Percentiles rank a stretch among this genome's conserved stretches.
Evolutionary conservation across 2,113 vertebrate species (phyloP).

Genomic region (Podiceps cristatus): DNA sequence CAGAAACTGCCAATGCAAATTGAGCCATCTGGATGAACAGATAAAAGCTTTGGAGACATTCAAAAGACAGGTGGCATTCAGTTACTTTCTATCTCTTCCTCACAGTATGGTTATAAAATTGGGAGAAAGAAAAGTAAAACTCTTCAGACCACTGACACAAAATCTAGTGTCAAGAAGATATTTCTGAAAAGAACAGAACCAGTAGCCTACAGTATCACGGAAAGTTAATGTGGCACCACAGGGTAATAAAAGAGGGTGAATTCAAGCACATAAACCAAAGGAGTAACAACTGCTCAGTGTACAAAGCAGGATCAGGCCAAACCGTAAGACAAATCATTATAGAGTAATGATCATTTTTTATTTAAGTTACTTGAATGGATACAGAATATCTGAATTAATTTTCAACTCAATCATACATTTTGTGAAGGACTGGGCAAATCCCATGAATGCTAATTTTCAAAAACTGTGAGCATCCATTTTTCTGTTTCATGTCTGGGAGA

Average conservation of each 20-base stretch:
- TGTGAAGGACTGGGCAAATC: background rate
- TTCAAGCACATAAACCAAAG: background rate
- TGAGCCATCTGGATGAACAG: conserved; percentile 70
- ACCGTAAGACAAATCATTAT: background rate
- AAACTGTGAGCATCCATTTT: background rate
- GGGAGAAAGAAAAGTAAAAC: conserved; percentile 17
- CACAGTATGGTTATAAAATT: background rate
- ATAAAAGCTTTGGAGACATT: conserved; percentile 60
- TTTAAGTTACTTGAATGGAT: background rate
- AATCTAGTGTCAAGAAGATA: background rate
- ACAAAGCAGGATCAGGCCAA: background rate
- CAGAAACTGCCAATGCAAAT: conserved; percentile 62
- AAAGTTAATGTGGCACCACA: background rate
- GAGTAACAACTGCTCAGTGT: background rate
- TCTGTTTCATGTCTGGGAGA: background rate
- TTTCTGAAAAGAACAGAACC: background rate
- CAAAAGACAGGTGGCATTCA: conserved; percentile 61
- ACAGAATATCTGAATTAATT: background rate
- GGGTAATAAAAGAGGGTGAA: background rate
- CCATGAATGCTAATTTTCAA: background rate
- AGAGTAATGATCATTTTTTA: background rate
- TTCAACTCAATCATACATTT: background rate
- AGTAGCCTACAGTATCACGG: background rate
- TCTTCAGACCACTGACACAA: background rate
- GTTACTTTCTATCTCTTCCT: conserved; percentile 7